phyloP scores from a whole-genome alignment of 2,113 vertebrate genomes.

The Mustelus asterias region DNA sequence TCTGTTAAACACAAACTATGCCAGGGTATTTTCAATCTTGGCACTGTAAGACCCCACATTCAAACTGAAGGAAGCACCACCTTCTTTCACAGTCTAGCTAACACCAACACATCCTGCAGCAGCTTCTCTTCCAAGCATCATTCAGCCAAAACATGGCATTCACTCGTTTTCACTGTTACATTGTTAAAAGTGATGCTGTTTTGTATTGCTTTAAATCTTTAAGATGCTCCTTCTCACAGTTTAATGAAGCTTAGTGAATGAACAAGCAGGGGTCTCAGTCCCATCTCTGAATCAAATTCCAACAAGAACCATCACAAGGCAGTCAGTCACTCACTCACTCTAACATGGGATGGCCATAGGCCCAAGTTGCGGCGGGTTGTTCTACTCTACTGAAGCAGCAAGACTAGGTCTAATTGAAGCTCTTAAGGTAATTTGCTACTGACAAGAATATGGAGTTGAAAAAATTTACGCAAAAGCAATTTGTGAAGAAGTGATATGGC shows the following conservation, averaged over 20 bases:
- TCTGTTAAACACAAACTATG: neutral
- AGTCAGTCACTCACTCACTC: neutral
- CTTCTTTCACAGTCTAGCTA: neutral
- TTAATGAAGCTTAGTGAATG: neutral
- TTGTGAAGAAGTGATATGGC: neutral
- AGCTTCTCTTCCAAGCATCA: neutral
- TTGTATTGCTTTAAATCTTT: neutral
- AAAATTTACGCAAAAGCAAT: conserved; percentile 2
- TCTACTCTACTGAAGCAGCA: neutral
- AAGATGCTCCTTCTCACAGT: neutral
- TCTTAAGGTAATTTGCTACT: neutral
- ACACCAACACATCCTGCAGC: neutral
- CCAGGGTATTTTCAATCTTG: neutral
- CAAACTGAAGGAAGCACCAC: neutral
- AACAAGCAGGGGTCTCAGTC: neutral
- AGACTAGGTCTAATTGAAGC: neutral
- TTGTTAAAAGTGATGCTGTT: neutral
- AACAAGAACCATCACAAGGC: neutral
- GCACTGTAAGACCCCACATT: neutral
- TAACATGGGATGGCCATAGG: neutral
- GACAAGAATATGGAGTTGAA: neutral
- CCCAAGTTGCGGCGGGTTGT: neutral
- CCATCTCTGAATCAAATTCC: neutral
- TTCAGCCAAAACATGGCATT: neutral
- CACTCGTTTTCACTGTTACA: neutral